Conservation (phyloP, 1,140 invertebrate species). For the Aculops lycopersici region DNA sequence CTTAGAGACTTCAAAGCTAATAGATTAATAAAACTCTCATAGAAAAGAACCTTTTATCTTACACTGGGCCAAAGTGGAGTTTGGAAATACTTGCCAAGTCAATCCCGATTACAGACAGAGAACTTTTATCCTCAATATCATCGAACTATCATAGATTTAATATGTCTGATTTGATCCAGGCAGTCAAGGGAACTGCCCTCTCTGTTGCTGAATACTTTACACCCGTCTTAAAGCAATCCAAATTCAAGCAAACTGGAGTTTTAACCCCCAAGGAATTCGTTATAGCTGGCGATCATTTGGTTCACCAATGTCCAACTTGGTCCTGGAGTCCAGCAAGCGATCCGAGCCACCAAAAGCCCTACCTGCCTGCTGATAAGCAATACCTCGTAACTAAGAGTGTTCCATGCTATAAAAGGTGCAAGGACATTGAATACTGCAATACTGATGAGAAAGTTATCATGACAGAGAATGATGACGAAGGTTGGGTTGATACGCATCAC, state of each 20-base stretch:
- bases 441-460: constrained; percentile 30
- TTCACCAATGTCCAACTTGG: constrained; percentile 98
- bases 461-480: constrained; percentile 49
- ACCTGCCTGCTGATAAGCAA: constrained; percentile 75
- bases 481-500: constrained; percentile 97
- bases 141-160: constrained; percentile 4
- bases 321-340: constrained; percentile 79
- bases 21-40: too few relatives aligned
- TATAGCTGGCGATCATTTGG: constrained; percentile 81
- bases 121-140: constrained; percentile 17
- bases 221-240: constrained; percentile 87
- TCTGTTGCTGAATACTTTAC: constrained; percentile 82
- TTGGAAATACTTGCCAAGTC: too few relatives aligned
- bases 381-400: constrained; percentile 88
- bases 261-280: constrained; percentile 67
- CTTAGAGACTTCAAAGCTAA: too few relatives aligned
- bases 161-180: constrained; percentile 84
- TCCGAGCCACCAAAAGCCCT: constrained; percentile 35
- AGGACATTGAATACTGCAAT: constrained; percentile 29
- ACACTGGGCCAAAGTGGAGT: too few relatives aligned
- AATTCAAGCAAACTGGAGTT: constrained; percentile 90
- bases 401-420: constrained; percentile 63
- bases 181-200: constrained; percentile 67
- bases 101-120: too few relatives aligned
- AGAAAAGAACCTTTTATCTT: too few relatives aligned